A percentile compares a stretch with the other conserved stretches of the same genome.
These are phyloP conservation scores for Eudyptes chrysolophus DNA, from an alignment of 2,113 vertebrate species.

Conservation along the genomic window DNA sequence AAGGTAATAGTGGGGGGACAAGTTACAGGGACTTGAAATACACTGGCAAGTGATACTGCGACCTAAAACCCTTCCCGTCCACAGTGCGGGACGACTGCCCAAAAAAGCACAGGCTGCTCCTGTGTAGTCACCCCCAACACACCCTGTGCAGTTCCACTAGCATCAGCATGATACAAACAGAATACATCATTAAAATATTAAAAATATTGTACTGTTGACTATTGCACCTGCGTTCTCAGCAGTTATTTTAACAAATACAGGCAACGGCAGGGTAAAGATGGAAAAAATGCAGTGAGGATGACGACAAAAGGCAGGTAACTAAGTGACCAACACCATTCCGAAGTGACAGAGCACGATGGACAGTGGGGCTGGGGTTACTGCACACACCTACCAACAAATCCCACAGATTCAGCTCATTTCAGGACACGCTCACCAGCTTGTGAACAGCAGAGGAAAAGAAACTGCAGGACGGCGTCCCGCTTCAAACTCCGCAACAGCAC, in stretches of 20 bases:
- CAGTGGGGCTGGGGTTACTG: accelerated
- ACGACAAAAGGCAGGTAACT: background rate
- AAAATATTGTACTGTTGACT: background rate
- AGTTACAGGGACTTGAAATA: background rate
- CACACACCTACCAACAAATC: background rate
- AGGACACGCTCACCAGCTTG: accelerated
- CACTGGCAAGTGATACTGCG: background rate
- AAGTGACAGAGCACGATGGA: accelerated
- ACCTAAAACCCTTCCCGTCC: background rate
- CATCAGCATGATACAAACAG: background rate
- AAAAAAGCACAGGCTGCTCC: background rate
- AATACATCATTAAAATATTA: background rate
- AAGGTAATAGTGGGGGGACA: accelerated
- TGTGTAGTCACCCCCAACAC: accelerated
- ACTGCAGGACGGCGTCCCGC: accelerated
- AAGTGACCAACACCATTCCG: background rate
- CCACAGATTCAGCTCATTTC: background rate
- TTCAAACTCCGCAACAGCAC: background rate
- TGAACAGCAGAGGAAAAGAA: background rate
- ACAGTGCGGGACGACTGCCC: accelerated
- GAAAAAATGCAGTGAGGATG: background rate
- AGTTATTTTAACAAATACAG: background rate
- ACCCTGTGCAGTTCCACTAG: background rate
- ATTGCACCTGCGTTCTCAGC: background rate
- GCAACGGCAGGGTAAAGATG: background rate